These are phyloP conservation scores for Aeoliscus strigatus DNA, from an alignment of 2,797 vertebrate genomes.

Conservation along the genomic window DNA sequence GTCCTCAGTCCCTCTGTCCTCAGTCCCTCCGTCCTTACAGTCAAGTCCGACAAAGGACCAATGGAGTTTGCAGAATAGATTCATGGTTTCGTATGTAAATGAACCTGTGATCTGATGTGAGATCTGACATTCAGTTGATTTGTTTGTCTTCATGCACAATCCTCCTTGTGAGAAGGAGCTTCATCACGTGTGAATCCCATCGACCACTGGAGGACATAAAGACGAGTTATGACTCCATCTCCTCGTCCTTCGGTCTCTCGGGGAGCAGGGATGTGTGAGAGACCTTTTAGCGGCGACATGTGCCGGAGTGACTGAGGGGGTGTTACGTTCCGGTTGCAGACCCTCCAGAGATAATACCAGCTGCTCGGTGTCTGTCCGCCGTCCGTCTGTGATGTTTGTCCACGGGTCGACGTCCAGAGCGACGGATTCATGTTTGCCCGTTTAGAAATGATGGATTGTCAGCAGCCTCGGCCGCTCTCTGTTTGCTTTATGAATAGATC, in stretches of 20 bases:
- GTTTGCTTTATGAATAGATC: constrained; percentile 62
- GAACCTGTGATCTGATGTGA: no score
- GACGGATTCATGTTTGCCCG: constrained; percentile 64
- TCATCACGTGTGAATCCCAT: constrained; percentile 32
- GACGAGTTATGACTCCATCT: constrained; percentile 55
- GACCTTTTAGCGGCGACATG: constrained; percentile 65
- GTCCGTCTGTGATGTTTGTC: constrained; percentile 32
- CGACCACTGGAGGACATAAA: constrained; percentile 39
- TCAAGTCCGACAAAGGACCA: no score
- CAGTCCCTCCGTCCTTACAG: no score
- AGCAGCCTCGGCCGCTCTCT: constrained; percentile 31
- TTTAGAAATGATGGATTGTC: constrained; percentile 69
- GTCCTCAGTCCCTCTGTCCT: no score
- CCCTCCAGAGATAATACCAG: constrained; percentile 46
- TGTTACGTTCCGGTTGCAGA: constrained; percentile 52
- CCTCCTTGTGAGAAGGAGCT: no score
- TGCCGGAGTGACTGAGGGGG: constrained; percentile 48
- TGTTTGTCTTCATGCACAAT: no score
- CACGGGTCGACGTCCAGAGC: constrained; percentile 33
- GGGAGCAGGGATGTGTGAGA: constrained; percentile 41
- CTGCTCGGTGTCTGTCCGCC: constrained; percentile 22
- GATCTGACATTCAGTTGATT: no score
- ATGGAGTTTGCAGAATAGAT: no score
- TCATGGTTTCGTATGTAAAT: no score
- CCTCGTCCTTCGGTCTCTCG: constrained; percentile 45